Percentiles rank a stretch among this genome's conserved stretches.
phyloP scores from a whole-genome alignment of 2,888 invertebrate species.

The Plemyria rubiginata region DNA sequence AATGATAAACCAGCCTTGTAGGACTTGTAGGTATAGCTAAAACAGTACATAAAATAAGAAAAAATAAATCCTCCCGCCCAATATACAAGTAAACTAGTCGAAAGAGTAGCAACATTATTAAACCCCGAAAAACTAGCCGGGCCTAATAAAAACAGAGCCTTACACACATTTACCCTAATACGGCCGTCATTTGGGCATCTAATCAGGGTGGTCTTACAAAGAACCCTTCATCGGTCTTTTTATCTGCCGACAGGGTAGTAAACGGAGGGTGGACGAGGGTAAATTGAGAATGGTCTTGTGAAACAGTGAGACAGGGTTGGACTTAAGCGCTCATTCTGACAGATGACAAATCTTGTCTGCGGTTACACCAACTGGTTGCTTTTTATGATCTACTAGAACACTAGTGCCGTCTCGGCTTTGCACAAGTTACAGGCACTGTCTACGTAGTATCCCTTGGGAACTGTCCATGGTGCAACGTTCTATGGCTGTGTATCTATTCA shows the following conservation, averaged over 20 bases:
- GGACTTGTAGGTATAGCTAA: too few relatives aligned
- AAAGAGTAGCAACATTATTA: not conserved
- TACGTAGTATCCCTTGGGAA: too few relatives aligned
- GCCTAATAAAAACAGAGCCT: constrained; percentile 40
- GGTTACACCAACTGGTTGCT: not conserved
- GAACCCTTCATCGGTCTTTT: constrained; percentile 48
- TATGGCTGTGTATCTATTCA: too few relatives aligned
- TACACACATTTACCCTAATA: constrained; percentile 49
- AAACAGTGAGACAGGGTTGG: constrained; percentile 1
- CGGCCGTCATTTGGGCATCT: constrained; percentile 69
- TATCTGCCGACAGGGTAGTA: constrained; percentile 70
- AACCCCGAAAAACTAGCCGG: constrained; percentile 10
- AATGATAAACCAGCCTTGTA: too few relatives aligned
- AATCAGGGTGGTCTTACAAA: constrained; percentile 63
- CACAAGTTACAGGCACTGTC: too few relatives aligned
- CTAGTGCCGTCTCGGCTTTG: too few relatives aligned
- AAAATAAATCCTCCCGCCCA: too few relatives aligned
- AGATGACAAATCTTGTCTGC: constrained; percentile 2
- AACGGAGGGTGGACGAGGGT: constrained; percentile 47
- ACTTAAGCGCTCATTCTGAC: constrained; percentile 7
- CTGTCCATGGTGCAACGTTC: too few relatives aligned
- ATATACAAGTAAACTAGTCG: not conserved
- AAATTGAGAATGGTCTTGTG: constrained; percentile 15
- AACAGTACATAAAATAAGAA: too few relatives aligned
- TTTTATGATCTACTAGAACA: not conserved